Percentiles rank a stretch among this genome's conserved stretches.
Conservation (phyloP, 1,140 invertebrate species). For the Episyrphus balteatus region DNA sequence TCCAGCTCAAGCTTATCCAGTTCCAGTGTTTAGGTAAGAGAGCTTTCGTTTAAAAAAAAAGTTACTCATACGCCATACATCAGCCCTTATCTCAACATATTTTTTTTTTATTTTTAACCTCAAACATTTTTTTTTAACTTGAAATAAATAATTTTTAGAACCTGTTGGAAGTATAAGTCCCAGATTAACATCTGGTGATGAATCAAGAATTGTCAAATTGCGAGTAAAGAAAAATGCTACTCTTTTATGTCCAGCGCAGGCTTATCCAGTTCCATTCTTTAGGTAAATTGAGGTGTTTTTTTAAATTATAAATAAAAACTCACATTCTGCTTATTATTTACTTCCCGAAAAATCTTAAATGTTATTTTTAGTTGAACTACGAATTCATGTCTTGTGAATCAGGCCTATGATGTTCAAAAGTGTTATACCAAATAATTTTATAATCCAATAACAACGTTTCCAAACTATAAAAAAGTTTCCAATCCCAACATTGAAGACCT, state of each 20-base stretch:
- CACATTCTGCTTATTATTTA: slow-evolving; percentile 46
- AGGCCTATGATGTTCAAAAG: too few relatives aligned
- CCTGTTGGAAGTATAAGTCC: slow-evolving; percentile 58
- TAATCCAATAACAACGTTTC: too few relatives aligned
- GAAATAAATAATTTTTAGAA: slow-evolving; percentile 47
- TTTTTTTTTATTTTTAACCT: too few relatives aligned
- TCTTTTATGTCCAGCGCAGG: slow-evolving; percentile 42
- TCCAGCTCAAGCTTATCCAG: slow-evolving; percentile 55
- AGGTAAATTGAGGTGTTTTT: slow-evolving; percentile 32
- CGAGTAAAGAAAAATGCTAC: slow-evolving; percentile 5
- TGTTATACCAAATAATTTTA: too few relatives aligned
- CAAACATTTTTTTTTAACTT: slow-evolving; percentile 9
- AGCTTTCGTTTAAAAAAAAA: too few relatives aligned
- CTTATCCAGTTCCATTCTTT: slow-evolving; percentile 43
- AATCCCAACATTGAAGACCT: not conserved
- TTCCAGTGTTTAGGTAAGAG: slow-evolving; percentile 53
- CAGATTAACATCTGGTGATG: slow-evolving; percentile 49
- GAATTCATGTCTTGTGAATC: too few relatives aligned
- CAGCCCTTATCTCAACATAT: too few relatives aligned
- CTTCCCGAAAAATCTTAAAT: slow-evolving; percentile 43
- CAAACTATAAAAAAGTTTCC: too few relatives aligned
- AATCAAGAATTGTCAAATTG: slow-evolving; percentile 14
- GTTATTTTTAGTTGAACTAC: slow-evolving; percentile 54
- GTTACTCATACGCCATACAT: too few relatives aligned
- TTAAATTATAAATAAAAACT: slow-evolving; percentile 47